phyloP scores from a whole-genome alignment of 2,797 vertebrate genomes.

The Novumbra hubbsi region DNA sequence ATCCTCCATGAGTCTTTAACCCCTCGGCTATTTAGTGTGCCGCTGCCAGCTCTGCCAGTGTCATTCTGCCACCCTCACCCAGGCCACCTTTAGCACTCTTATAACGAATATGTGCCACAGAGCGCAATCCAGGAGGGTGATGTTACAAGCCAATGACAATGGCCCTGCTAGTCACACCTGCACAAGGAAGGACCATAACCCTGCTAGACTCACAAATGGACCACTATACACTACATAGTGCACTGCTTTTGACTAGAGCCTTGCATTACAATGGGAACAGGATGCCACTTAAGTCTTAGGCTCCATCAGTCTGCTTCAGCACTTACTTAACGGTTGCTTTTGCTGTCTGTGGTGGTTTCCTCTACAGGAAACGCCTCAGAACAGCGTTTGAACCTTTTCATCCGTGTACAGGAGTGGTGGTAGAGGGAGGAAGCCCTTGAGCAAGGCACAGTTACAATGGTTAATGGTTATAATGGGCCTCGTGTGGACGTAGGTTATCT shows the following conservation, averaged over 20 bases:
- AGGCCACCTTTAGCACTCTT: constrained; percentile 40
- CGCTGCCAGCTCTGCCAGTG: constrained; percentile 1
- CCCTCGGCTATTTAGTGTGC: constrained; percentile 33
- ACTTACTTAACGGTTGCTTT: no score
- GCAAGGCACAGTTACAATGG: neutral
- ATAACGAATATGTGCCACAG: constrained; percentile 10
- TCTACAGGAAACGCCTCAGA: no score
- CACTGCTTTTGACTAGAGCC: no score
- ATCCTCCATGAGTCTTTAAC: constrained; percentile 30
- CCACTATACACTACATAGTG: no score
- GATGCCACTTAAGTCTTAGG: no score
- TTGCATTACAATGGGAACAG: no score
- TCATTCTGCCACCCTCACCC: constrained; percentile 34
- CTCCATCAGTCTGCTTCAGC: no score
- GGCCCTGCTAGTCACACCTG: neutral
- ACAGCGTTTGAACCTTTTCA: no score
- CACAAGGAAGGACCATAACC: neutral
- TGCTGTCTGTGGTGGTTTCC: no score
- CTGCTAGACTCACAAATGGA: no score
- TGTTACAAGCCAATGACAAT: neutral
- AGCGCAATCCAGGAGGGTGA: neutral
- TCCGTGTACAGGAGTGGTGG: no score
- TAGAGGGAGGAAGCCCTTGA: neutral
- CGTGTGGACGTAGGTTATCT: neutral
- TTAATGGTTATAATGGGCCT: no score